Conservation (phyloP, 2,888 invertebrate species). For the Pandemis corylana region DNA sequence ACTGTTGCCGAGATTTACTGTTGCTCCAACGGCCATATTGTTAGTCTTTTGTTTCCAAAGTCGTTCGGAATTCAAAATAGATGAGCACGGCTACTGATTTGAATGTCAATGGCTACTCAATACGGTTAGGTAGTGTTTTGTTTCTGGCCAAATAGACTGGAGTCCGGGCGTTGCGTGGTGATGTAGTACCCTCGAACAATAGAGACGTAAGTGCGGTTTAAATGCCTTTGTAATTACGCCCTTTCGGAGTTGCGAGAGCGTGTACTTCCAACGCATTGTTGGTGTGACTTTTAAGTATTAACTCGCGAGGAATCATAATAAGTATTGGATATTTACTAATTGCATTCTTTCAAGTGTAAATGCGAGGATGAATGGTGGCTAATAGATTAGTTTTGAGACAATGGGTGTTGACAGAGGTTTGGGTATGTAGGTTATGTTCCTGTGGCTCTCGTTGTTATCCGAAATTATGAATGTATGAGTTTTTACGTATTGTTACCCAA, state of each 20-base stretch:
- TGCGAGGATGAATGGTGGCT: constrained; percentile 34
- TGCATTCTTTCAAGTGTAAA: constrained; percentile 41
- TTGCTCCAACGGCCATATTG: constrained; percentile 81
- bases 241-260: constrained; percentile 12
- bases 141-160: constrained; percentile 72
- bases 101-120: constrained; percentile 77
- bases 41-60: constrained; percentile 68
- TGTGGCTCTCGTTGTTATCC: constrained; percentile 17
- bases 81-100: constrained; percentile 81
- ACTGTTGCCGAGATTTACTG: constrained; percentile 79
- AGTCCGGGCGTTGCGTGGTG: constrained; percentile 46
- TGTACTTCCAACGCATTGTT: constrained; percentile 32
- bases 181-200: constrained; percentile 11
- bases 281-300: constrained; percentile 40
- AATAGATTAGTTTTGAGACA: constrained; percentile 37
- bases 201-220: constrained; percentile 11
- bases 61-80: constrained; percentile 79
- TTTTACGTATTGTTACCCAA: constrained; percentile 9
- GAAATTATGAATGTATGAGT: constrained; percentile 16
- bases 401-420: constrained; percentile 35
- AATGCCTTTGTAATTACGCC: constrained; percentile 9
- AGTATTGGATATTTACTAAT: constrained; percentile 43
- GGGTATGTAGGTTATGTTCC: constrained; percentile 35
- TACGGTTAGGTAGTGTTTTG: constrained; percentile 76
- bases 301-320: constrained; percentile 39